Percentiles rank a stretch among this genome's conserved stretches.
Conservation (phyloP, 2,797 vertebrate genomes). For the Helostoma temminkii region DNA sequence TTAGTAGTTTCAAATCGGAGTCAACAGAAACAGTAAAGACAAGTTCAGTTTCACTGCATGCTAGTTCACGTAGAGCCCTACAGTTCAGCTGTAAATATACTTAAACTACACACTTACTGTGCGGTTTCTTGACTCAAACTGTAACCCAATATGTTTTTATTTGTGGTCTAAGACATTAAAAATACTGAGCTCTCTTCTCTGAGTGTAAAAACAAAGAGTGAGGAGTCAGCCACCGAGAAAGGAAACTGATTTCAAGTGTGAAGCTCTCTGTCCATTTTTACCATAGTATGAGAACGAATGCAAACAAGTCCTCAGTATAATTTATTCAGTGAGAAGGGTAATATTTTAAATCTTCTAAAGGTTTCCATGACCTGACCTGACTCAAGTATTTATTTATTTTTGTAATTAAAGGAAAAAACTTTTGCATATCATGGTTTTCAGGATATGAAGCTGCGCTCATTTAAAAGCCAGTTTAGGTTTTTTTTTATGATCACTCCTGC, state of each 20-base stretch:
- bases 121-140: background rate
- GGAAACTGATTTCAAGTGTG: background rate
- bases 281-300: background rate
- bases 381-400: too few relatives aligned
- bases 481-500: background rate
- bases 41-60: background rate
- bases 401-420: too few relatives aligned
- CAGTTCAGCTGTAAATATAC: background rate
- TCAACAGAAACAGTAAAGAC: background rate
- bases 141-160: background rate
- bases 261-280: background rate
- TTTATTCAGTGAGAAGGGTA: background rate
- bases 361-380: background rate
- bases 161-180: background rate
- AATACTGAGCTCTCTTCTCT: too few relatives aligned
- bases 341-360: background rate
- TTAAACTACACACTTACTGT: background rate
- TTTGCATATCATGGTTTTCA: too few relatives aligned
- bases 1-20: background rate
- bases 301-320: background rate
- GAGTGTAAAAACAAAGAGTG: background rate
- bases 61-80: background rate
- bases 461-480: background rate
- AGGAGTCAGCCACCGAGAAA: background rate
- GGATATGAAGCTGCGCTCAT: background rate